phyloP scores from a whole-genome alignment of 1,140 invertebrate genomes.

The Papilio helenus region DNA sequence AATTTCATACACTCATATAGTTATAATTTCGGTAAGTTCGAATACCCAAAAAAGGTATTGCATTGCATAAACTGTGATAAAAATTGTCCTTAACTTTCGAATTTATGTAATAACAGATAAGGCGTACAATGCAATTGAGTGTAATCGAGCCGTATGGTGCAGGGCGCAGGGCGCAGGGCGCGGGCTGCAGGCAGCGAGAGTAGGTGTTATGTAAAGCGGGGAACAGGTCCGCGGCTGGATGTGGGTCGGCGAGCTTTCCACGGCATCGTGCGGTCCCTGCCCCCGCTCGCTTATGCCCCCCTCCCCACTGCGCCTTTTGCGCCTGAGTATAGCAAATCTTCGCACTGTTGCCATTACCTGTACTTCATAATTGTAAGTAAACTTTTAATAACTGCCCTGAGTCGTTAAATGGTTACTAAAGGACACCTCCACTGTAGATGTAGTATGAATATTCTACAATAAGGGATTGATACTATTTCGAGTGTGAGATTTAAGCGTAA shows the following conservation, averaged over 20 bases:
- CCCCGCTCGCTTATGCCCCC: neutral
- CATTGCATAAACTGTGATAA: conserved; percentile 19
- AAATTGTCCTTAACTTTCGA: conserved; percentile 31
- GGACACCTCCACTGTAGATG: no score
- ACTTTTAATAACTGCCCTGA: neutral
- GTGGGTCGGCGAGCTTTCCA: conserved; percentile 65
- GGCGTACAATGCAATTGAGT: conserved; percentile 25
- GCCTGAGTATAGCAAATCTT: conserved; percentile 6
- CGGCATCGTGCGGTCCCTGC: conserved; percentile 32
- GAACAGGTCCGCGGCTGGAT: conserved; percentile 57
- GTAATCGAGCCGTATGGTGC: conserved; percentile 28
- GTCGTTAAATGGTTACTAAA: no score
- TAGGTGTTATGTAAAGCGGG: conserved; percentile 64
- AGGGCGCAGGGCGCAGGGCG: conserved; percentile 46
- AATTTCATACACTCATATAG: no score
- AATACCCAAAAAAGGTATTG: neutral
- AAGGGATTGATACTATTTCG: no score
- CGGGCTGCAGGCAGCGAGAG: conserved; percentile 51
- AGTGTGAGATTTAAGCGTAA: no score
- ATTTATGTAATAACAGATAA: conserved; percentile 29
- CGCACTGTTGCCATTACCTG: neutral
- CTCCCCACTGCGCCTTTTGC: neutral
- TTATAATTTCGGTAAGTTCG: neutral
- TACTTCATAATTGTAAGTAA: neutral
- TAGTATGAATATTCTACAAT: no score